phyloP scores from a whole-genome alignment of 2,888 invertebrate species.

The Campopleginae sp. region DNA sequence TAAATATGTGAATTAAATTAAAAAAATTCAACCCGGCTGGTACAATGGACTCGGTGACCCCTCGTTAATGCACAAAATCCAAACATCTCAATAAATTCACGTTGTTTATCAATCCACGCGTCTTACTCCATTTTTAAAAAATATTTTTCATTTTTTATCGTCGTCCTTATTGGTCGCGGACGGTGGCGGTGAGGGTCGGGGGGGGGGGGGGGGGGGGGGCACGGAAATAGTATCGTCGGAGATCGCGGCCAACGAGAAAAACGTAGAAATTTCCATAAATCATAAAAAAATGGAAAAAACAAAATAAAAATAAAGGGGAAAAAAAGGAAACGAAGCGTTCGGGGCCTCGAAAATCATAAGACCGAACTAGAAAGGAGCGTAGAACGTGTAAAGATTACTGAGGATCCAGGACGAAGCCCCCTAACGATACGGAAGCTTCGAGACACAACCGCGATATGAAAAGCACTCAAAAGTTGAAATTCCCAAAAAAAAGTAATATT shows the following conservation, averaged over 20 bases:
- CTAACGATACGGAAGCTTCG: background rate
- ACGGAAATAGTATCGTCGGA: slow-evolving; percentile 15
- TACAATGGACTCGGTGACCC: slow-evolving; percentile 33
- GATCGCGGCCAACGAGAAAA: slow-evolving; percentile 19
- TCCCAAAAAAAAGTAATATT: no score
- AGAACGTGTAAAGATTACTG: background rate
- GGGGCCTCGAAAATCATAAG: background rate
- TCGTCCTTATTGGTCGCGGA: no score
- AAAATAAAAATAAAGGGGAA: background rate
- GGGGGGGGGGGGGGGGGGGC: no score
- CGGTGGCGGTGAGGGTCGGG: no score
- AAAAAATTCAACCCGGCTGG: slow-evolving; percentile 50
- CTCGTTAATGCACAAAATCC: slow-evolving; percentile 29
- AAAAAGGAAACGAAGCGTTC: background rate
- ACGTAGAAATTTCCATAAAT: slow-evolving; percentile 22
- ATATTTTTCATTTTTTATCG: no score
- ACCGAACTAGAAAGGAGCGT: background rate
- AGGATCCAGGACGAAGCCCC: background rate
- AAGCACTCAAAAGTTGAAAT: no score
- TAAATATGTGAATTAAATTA: slow-evolving; percentile 20
- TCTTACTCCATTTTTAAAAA: no score
- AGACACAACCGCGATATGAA: no score
- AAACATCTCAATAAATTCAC: background rate
- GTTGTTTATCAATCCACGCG: background rate
- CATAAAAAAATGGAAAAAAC: slow-evolving; percentile 14